A percentile compares a stretch with the other conserved stretches of the same genome.
phyloP scores from a whole-genome alignment of 1,140 invertebrate genomes.

The Anthonomus grandis region DNA sequence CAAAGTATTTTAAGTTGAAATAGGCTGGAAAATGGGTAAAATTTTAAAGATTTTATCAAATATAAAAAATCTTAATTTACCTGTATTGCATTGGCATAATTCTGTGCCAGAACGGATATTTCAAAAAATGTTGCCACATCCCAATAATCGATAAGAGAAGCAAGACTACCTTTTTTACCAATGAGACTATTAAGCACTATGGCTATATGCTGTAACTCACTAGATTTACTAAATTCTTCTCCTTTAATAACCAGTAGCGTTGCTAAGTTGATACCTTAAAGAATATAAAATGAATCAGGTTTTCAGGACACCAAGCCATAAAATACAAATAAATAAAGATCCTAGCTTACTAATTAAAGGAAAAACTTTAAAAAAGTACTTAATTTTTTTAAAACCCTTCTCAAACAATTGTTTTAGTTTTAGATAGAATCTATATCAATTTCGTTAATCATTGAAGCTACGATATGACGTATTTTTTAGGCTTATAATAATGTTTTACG shows the following conservation, averaged over 20 bases:
- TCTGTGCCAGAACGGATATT: slow-evolving; percentile 95
- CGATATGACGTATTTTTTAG: too few relatives aligned
- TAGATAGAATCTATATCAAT: too few relatives aligned
- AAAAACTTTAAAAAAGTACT: neutral
- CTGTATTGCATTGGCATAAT: slow-evolving; percentile 95
- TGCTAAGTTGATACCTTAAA: slow-evolving; percentile 89
- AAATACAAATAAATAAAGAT: too few relatives aligned
- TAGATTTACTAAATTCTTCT: slow-evolving; percentile 89
- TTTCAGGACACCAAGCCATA: neutral
- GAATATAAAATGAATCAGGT: too few relatives aligned
- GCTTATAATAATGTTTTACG: too few relatives aligned
- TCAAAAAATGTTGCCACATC: slow-evolving; percentile 99
- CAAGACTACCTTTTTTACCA: slow-evolving; percentile 94
- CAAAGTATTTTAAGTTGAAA: too few relatives aligned
- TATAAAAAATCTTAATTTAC: slow-evolving; percentile 1
- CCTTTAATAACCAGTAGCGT: slow-evolving; percentile 97
- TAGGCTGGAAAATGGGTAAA: too few relatives aligned
- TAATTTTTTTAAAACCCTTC: too few relatives aligned
- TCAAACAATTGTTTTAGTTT: too few relatives aligned
- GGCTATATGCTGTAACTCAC: slow-evolving; percentile 86
- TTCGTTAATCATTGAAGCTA: too few relatives aligned
- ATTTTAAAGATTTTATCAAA: neutral
- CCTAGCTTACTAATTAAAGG: slow-evolving; percentile 2
- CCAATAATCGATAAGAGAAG: slow-evolving; percentile 95
- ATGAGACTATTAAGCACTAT: slow-evolving; percentile 97